A percentile compares a stretch with the other conserved stretches of the same genome.
phyloP scores from a whole-genome alignment of 2,888 invertebrate genomes.

The Agrilus biguttatus region DNA sequence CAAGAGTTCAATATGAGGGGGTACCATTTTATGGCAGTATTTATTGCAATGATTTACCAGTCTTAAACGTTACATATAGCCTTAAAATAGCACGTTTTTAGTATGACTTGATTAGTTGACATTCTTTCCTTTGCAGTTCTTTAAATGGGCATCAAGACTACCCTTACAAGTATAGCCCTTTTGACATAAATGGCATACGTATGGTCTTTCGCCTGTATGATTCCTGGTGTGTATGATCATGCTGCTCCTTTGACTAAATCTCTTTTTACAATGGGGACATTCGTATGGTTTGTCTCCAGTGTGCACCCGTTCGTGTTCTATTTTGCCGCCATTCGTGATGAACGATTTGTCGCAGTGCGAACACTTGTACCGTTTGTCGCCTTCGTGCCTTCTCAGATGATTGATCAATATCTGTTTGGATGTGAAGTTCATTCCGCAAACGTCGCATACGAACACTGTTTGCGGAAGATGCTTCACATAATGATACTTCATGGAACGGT shows the following conservation, averaged over 20 bases:
- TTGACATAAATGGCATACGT: conserved; percentile 15
- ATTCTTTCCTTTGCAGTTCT: conserved; percentile 6
- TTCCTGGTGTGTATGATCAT: conserved; percentile 13
- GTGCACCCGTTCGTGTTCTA: conserved; percentile 18
- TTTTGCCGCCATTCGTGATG: conserved; percentile 15
- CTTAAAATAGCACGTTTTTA: too few relatives aligned
- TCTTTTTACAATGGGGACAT: conserved; percentile 16
- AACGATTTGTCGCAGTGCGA: conserved; percentile 18
- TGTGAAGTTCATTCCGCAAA: conserved; percentile 22
- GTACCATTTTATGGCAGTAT: too few relatives aligned
- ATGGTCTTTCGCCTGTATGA: conserved; percentile 16
- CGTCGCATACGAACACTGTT: conserved; percentile 14
- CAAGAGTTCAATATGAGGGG: too few relatives aligned
- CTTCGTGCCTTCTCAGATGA: conserved; percentile 18
- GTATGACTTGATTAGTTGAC: not conserved
- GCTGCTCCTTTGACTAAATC: conserved; percentile 15
- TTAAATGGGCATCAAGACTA: conserved; percentile 14
- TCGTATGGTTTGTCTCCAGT: conserved; percentile 19
- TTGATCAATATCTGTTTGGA: conserved; percentile 19
- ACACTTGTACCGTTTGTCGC: conserved; percentile 17
- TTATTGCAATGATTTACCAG: too few relatives aligned
- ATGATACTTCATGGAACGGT: conserved; percentile 25
- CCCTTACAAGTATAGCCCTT: conserved; percentile 15
- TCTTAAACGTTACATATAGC: too few relatives aligned
- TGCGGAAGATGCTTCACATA: conserved; percentile 8